Conservation (phyloP, 2,888 invertebrate species). For the Carterocephalus palaemon region DNA sequence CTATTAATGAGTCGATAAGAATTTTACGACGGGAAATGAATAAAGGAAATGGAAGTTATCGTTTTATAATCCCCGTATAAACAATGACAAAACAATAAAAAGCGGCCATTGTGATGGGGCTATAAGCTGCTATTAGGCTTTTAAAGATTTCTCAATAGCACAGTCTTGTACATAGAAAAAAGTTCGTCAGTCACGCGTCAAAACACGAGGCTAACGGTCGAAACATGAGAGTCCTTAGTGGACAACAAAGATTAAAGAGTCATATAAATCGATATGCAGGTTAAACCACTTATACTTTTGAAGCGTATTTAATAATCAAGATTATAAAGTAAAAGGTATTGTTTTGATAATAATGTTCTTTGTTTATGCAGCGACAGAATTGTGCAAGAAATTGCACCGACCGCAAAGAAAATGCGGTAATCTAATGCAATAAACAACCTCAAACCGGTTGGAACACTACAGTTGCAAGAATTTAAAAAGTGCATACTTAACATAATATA, state of each 20-base stretch:
- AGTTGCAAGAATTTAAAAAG: constrained; percentile 17
- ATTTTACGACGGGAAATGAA: constrained; percentile 60
- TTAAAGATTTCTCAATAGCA: constrained; percentile 38
- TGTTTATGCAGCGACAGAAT: constrained; percentile 10
- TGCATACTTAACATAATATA: constrained; percentile 3
- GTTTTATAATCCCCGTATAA: constrained; percentile 16
- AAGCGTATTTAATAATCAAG: too few species aligned
- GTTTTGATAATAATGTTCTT: constrained; percentile 17
- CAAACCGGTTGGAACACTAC: constrained; percentile 20
- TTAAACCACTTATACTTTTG: constrained; percentile 49
- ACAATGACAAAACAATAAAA: constrained; percentile 62
- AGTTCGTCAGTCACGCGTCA: constrained; percentile 52
- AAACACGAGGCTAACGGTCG: constrained; percentile 42
- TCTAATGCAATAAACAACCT: constrained; percentile 25
- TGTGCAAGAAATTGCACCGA: constrained; percentile 12
- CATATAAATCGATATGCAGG: too few species aligned
- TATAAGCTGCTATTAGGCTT: constrained; percentile 50
- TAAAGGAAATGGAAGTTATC: constrained; percentile 38
- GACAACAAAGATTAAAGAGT: too few species aligned
- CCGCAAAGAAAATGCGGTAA: constrained; percentile 26
- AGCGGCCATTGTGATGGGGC: constrained; percentile 56
- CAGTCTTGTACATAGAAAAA: constrained; percentile 46
- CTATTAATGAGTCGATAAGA: constrained; percentile 23
- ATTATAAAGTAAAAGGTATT: too few species aligned
- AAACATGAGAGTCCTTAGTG: constrained; percentile 55